Evolutionary conservation across 1,140 invertebrate genomes (phyloP).

Genomic region (Diachasmimorpha longicaudata): DNA sequence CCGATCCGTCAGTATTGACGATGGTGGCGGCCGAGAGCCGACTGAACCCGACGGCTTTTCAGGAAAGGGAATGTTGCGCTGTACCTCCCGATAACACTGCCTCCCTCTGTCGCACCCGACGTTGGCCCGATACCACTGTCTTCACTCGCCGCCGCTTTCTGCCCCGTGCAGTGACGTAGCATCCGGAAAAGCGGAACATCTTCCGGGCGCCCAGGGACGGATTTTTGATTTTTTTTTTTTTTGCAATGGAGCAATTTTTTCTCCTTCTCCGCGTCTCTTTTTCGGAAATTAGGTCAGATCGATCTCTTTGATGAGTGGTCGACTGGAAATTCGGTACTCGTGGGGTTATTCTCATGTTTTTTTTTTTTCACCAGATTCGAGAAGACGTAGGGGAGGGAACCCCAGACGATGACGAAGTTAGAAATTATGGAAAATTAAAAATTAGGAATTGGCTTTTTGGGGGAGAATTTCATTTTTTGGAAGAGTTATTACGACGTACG

Average conservation of each 20-base stretch:
- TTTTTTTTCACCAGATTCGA: neutral
- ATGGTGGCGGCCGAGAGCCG: slow-evolving; percentile 61
- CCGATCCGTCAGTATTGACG: slow-evolving; percentile 47
- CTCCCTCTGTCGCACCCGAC: neutral
- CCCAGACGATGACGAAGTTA: too few relatives aligned
- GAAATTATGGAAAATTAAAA: too few relatives aligned
- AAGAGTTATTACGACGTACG: too few relatives aligned
- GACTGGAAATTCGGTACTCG: neutral
- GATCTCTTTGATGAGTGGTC: slow-evolving; percentile 2
- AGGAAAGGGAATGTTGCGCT: slow-evolving; percentile 38
- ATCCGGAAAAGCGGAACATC: slow-evolving; percentile 52
- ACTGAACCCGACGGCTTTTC: slow-evolving; percentile 40
- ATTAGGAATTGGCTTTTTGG: too few relatives aligned
- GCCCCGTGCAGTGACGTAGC: slow-evolving; percentile 53
- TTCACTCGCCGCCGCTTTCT: neutral
- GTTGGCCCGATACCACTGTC: neutral
- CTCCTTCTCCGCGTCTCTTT: neutral
- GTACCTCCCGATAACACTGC: neutral
- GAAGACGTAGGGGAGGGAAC: neutral
- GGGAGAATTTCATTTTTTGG: too few relatives aligned
- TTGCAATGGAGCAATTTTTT: neutral
- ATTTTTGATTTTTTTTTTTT: slow-evolving; percentile 10
- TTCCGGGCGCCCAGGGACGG: slow-evolving; percentile 36
- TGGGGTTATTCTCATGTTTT: neutral
- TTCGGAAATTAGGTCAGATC: neutral